A percentile compares a stretch with the other conserved stretches of the same genome.
Evolutionary conservation across 2,888 invertebrate genomes (phyloP).

Genomic region (Agrochola lychnidis): DNA sequence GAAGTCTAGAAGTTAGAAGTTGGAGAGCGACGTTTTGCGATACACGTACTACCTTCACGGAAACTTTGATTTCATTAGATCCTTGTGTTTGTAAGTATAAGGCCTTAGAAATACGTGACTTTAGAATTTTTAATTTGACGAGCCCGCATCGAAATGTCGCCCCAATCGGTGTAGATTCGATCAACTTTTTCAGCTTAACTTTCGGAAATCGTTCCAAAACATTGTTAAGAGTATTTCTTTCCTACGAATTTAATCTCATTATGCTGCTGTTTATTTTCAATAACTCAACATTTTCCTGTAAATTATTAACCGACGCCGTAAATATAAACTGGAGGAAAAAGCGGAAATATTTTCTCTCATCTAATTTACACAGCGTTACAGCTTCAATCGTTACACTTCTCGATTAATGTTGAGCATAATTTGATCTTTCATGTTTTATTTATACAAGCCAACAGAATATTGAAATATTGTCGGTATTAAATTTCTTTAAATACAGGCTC

Average conservation of each 20-base stretch:
- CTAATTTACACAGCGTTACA: constrained; percentile 38
- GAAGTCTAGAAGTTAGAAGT: constrained; percentile 51
- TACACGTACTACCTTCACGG: constrained; percentile 35
- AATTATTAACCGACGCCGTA: constrained; percentile 39
- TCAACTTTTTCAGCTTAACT: neutral
- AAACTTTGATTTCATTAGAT: constrained; percentile 56
- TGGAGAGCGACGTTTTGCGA: constrained; percentile 53
- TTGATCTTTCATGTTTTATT: constrained; percentile 59
- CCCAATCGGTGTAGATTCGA: neutral
- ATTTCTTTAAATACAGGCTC: constrained; percentile 62
- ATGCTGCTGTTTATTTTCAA: constrained; percentile 31
- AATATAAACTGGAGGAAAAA: constrained; percentile 43
- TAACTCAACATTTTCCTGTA: constrained; percentile 31
- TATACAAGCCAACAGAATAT: constrained; percentile 52
- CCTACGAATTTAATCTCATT: constrained; percentile 19
- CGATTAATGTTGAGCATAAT: constrained; percentile 54
- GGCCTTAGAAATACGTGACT: neutral
- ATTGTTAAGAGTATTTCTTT: neutral
- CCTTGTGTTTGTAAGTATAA: neutral
- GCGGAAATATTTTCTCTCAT: constrained; percentile 32
- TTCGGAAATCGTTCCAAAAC: neutral
- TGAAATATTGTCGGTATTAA: constrained; percentile 57
- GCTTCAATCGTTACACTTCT: constrained; percentile 48
- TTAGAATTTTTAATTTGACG: neutral
- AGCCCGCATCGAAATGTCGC: neutral